phyloP scores from a whole-genome alignment of 2,888 invertebrate species.

The Himalopsyche japonica region DNA sequence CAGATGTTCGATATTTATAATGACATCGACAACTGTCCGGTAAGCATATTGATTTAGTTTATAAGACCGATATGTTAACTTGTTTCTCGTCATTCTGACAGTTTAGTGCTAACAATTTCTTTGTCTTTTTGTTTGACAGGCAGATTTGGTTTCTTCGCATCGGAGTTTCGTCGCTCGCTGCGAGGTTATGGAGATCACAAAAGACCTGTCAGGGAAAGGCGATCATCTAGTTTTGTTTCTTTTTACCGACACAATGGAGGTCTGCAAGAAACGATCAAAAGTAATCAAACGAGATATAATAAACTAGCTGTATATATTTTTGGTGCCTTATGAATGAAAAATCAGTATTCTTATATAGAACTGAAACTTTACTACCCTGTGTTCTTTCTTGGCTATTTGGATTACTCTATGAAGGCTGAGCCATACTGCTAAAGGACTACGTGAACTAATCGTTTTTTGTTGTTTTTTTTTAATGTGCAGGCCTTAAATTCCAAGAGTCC shows the following conservation, averaged over 20 bases:
- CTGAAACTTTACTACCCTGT: too few species aligned
- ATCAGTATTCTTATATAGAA: too few species aligned
- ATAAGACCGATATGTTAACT: too few species aligned
- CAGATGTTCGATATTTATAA: conserved; percentile 97
- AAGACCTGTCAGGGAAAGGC: conserved; percentile 85
- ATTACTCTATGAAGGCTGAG: too few species aligned
- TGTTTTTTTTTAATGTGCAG: conserved; percentile 44
- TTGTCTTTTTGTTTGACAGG: conserved; percentile 55
- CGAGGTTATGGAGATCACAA: conserved; percentile 85
- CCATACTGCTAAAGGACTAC: too few species aligned
- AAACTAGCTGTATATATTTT: neutral
- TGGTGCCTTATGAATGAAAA: too few species aligned
- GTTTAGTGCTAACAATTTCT: too few species aligned
- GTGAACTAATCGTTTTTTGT: too few species aligned
- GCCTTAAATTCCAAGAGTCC: conserved; percentile 61
- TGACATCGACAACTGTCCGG: conserved; percentile 97
- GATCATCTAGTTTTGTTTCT: conserved; percentile 86
- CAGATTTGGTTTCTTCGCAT: conserved; percentile 91
- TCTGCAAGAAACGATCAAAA: conserved; percentile 84
- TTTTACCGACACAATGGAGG: conserved; percentile 93
- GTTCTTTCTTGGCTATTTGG: too few species aligned
- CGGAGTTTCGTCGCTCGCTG: conserved; percentile 85
- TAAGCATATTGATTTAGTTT: conserved; percentile 51
- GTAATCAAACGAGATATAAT: conserved; percentile 44
- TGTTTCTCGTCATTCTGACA: too few species aligned